Conservation (phyloP, 1,140 invertebrate genomes). For the Zaprionus africanus region DNA sequence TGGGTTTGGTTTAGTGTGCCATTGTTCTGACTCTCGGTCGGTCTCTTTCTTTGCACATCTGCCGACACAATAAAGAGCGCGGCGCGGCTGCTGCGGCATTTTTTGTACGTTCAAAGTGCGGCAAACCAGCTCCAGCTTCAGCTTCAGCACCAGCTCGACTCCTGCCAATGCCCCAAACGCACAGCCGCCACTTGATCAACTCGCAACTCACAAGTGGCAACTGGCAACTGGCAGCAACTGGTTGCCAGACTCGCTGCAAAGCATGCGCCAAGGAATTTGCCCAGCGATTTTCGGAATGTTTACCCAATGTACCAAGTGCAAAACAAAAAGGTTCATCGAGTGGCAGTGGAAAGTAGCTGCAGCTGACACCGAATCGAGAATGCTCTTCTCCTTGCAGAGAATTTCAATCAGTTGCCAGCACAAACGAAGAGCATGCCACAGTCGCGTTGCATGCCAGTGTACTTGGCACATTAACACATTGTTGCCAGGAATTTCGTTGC, state of each 20-base stretch:
- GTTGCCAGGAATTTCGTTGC: slow-evolving; percentile 49
- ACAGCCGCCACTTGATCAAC: slow-evolving; percentile 62
- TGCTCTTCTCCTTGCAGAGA: neutral
- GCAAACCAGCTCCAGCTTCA: neutral
- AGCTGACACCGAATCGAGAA: neutral
- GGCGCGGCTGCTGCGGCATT: slow-evolving; percentile 45
- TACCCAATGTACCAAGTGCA: slow-evolving; percentile 70
- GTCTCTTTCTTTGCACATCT: slow-evolving; percentile 65
- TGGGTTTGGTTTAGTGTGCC: slow-evolving; percentile 75
- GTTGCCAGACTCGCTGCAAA: slow-evolving; percentile 58
- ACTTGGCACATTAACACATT: slow-evolving; percentile 41
- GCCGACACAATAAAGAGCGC: slow-evolving; percentile 73
- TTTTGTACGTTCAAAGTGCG: slow-evolving; percentile 11
- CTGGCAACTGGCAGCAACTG: slow-evolving; percentile 57
- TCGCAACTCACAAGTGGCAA: slow-evolving; percentile 10
- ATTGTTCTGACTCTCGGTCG: slow-evolving; percentile 64
- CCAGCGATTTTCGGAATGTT: slow-evolving; percentile 78
- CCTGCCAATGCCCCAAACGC: slow-evolving; percentile 59
- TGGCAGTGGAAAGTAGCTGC: neutral
- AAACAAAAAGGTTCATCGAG: slow-evolving; percentile 41
- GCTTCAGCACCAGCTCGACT: slow-evolving; percentile 21
- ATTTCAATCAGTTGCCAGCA: neutral
- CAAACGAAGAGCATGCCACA: slow-evolving; percentile 1
- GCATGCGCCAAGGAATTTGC: slow-evolving; percentile 79
- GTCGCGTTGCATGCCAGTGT: neutral